Evolutionary conservation across 2,888 invertebrate genomes (phyloP).

Genomic region (Cylindroiulus punctatus): DNA sequence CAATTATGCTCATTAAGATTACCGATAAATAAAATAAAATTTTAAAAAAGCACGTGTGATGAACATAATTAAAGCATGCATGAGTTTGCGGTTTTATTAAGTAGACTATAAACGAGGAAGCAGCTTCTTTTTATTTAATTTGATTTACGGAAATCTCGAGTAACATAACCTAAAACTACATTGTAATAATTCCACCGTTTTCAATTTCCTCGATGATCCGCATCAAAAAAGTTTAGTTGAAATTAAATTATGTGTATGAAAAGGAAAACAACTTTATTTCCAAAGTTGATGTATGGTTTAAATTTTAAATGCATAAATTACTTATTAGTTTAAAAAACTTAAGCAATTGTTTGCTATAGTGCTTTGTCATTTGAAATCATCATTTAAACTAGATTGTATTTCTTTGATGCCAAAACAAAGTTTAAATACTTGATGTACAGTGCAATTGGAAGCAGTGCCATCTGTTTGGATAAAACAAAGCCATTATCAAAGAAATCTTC

Average conservation of each 20-base stretch:
- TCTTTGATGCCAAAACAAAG: too few species aligned
- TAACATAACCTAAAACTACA: neutral
- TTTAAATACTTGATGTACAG: too few species aligned
- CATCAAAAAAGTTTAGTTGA: neutral
- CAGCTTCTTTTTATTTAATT: neutral
- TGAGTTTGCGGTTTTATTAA: neutral
- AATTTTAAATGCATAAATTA: neutral
- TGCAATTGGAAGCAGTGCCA: too few species aligned
- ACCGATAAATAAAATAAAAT: neutral
- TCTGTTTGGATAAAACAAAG: too few species aligned
- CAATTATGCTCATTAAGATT: neutral
- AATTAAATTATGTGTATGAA: neutral
- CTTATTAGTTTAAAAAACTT: too few species aligned
- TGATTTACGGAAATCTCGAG: slow-evolving; percentile 43
- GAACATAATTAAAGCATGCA: neutral
- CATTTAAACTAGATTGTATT: too few species aligned
- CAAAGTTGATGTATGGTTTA: neutral
- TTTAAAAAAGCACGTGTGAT: neutral
- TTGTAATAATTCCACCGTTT: neutral
- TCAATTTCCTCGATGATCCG: neutral
- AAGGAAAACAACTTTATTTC: neutral
- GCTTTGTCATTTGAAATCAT: too few species aligned
- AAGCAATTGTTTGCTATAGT: too few species aligned
- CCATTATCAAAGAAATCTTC: too few species aligned
- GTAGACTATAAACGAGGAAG: neutral